Percentiles rank a stretch among this genome's conserved stretches.
These are phyloP conservation scores for Meandrina meandrites DNA, from an alignment of 92 coral and sea anemone genomes.

Conservation along the genomic window DNA sequence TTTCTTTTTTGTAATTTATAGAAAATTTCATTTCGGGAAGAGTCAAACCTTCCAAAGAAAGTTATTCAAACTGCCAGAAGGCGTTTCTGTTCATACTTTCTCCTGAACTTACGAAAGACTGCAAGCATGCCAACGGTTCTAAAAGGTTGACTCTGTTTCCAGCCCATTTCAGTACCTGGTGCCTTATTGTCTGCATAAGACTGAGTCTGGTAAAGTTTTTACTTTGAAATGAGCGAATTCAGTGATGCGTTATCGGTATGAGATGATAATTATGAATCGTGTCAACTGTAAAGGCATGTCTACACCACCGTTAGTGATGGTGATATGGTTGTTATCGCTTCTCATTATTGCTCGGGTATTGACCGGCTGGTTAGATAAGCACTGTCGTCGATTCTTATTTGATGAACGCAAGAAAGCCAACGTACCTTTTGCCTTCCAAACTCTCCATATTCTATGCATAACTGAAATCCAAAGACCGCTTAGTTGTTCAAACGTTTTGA, in stretches of 20 bases:
- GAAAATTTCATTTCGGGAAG: no score
- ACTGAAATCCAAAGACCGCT: conserved; percentile 90
- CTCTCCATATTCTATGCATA: conserved; percentile 94
- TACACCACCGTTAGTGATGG: background rate
- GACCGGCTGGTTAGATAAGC: background rate
- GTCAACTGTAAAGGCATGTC: no score
- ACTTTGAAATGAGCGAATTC: background rate
- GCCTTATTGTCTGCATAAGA: conserved; percentile 40
- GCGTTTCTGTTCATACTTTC: no score
- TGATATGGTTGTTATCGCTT: background rate
- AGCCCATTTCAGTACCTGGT: background rate
- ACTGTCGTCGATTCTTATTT: background rate
- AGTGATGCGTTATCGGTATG: background rate
- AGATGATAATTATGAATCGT: no score
- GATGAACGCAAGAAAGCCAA: conserved; percentile 30
- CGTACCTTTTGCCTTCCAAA: conserved; percentile 94
- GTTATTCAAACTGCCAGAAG: no score
- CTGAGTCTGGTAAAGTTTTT: conserved; percentile 14
- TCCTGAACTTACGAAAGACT: no score
- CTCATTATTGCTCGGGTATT: background rate
- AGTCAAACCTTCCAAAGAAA: no score
- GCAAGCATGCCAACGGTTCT: no score
- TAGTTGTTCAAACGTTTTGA: conserved; percentile 91
- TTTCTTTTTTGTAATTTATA: no score
- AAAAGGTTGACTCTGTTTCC: no score